A percentile compares a stretch with the other conserved stretches of the same genome.
Evolutionary conservation across 1,140 invertebrate species (phyloP).

Genomic region (Druon quercuslanigerum): DNA sequence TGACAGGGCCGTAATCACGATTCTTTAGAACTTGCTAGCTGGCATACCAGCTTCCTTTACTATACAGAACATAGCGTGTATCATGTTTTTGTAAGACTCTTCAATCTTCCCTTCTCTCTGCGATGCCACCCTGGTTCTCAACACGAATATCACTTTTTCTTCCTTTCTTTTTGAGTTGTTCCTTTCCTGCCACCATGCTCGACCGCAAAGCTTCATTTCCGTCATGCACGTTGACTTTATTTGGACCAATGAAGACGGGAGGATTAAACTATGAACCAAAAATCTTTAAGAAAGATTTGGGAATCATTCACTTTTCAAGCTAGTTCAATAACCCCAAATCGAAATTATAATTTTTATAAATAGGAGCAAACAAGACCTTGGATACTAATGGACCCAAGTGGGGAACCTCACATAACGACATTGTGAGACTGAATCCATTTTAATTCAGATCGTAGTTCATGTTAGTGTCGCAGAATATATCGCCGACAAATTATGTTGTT

Average conservation of each 20-base stretch:
- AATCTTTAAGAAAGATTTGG: neutral
- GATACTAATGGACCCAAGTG: too few relatives aligned
- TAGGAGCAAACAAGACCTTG: too few relatives aligned
- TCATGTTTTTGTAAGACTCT: conserved; percentile 8
- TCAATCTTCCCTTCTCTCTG: conserved; percentile 4
- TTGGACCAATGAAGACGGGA: conserved; percentile 1
- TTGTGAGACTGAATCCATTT: too few relatives aligned
- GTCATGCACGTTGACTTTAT: conserved; percentile 18
- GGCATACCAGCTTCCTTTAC: conserved; percentile 14
- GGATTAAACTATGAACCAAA: neutral
- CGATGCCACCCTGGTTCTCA: neutral
- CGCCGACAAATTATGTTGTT: too few relatives aligned
- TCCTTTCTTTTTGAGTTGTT: conserved; percentile 7
- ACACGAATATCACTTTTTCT: conserved; percentile 10
- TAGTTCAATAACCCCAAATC: too few relatives aligned
- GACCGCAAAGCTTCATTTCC: conserved; percentile 16
- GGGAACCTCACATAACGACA: too few relatives aligned
- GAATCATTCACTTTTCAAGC: too few relatives aligned
- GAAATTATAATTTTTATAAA: too few relatives aligned
- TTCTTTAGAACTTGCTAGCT: conserved; percentile 44
- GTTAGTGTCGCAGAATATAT: too few relatives aligned
- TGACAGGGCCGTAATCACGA: conserved; percentile 61
- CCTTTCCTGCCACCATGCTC: conserved; percentile 10
- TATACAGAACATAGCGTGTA: conserved; percentile 6
- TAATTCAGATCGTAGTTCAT: too few relatives aligned